phyloP scores from a whole-genome alignment of 2,888 invertebrate species.

The Xestia ashworthii region DNA sequence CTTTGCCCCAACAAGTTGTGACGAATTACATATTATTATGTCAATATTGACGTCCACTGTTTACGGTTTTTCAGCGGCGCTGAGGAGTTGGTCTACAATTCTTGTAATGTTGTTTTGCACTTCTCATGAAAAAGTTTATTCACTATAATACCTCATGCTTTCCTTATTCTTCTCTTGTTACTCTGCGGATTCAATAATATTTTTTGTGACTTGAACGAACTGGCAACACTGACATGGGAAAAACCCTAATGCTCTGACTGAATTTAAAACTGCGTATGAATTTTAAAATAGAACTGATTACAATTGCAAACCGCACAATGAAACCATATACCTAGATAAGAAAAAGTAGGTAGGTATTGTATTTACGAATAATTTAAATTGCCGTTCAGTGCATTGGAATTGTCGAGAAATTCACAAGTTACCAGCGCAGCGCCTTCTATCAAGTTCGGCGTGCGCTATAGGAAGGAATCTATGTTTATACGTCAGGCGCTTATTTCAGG shows the following conservation, averaged over 20 bases:
- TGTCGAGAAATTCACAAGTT: not conserved
- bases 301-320: not conserved
- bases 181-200: not conserved
- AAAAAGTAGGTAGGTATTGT: not conserved
- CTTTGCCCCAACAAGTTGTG: not conserved
- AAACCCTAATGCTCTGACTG: not conserved
- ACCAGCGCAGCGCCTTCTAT: conserved; percentile 18
- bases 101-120: not conserved
- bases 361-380: not conserved
- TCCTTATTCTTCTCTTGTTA: not conserved
- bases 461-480: not conserved
- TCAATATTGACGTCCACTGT: too few species aligned
- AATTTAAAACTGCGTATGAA: not conserved
- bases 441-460: not conserved
- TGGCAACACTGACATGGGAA: conserved; percentile 24
- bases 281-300: conserved; percentile 10
- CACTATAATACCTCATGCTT: not conserved
- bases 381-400: not conserved
- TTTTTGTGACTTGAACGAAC: not conserved
- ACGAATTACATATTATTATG: too few species aligned
- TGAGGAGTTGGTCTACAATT: too few species aligned
- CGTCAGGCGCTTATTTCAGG: not conserved
- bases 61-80: too few species aligned
- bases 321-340: not conserved
- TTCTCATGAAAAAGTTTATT: not conserved